Evolutionary conservation across 2,888 invertebrate species (phyloP).

Genomic region (Proisotoma minuta): DNA sequence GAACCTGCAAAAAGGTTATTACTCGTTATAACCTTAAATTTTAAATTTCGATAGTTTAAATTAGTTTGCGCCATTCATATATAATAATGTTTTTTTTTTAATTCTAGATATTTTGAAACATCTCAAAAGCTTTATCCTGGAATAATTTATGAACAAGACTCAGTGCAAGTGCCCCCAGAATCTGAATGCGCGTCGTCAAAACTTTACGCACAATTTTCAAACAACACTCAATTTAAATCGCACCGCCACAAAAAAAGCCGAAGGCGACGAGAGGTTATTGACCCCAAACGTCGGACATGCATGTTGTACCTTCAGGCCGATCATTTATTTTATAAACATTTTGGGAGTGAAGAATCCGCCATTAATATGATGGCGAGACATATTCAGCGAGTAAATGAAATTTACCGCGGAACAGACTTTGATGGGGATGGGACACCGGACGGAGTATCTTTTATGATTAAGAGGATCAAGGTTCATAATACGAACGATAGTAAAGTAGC

Average conservation of each 20-base stretch:
- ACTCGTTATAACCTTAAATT: no score
- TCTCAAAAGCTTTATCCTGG: constrained; percentile 50
- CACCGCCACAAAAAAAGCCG: constrained; percentile 46
- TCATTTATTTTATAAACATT: constrained; percentile 91
- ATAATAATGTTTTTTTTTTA: neutral
- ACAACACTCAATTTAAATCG: neutral
- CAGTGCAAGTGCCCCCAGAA: neutral
- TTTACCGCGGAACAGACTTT: constrained; percentile 65
- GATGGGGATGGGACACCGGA: constrained; percentile 87
- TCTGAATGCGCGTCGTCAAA: no score
- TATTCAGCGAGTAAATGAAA: constrained; percentile 80
- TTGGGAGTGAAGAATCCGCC: constrained; percentile 88
- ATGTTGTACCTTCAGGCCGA: constrained; percentile 93
- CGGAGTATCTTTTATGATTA: constrained; percentile 93
- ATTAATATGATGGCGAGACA: constrained; percentile 93
- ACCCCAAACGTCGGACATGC: constrained; percentile 86
- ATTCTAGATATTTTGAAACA: neutral
- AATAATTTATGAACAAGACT: constrained; percentile 10
- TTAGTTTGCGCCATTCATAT: neutral
- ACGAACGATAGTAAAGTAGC: no score
- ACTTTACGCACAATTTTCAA: neutral
- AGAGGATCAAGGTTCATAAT: constrained; percentile 89
- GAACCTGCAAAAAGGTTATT: constrained; percentile 67
- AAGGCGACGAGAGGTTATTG: constrained; percentile 59
- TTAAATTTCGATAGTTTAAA: neutral